A percentile compares a stretch with the other conserved stretches of the same genome.
Evolutionary conservation across 2,113 vertebrate genomes (phyloP).

Genomic region (Eulemur macaco): DNA sequence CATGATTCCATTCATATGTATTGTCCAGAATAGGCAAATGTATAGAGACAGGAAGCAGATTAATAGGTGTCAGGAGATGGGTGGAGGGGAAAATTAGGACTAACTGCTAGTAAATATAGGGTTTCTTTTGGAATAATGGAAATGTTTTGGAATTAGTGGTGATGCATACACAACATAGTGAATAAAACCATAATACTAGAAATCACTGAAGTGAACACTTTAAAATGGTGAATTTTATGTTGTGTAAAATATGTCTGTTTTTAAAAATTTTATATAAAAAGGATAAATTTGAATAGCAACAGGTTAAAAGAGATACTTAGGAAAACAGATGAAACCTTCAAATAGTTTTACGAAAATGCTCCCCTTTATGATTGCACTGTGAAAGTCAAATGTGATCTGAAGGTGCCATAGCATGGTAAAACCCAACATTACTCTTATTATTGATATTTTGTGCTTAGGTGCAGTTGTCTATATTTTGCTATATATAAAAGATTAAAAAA

Average conservation of each 20-base stretch:
- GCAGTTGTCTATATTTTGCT: neutral
- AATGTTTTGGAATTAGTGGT: neutral
- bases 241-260: neutral
- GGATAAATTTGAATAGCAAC: neutral
- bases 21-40: neutral
- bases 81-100: neutral
- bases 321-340: neutral
- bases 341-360: neutral
- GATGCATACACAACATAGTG: neutral
- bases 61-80: neutral
- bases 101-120: neutral
- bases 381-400: neutral
- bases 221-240: neutral
- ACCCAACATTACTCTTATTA: neutral
- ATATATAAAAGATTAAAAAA: neutral
- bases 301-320: neutral
- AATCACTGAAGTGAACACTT: neutral
- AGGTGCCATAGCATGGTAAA: neutral
- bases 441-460: neutral
- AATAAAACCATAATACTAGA: neutral
- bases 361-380: neutral
- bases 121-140: neutral
- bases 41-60: neutral
- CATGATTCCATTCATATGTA: neutral
- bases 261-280: neutral